A percentile compares a stretch with the other conserved stretches of the same genome.
phyloP scores from a whole-genome alignment of 2,797 vertebrate genomes.

The Ficedula albicollis region DNA sequence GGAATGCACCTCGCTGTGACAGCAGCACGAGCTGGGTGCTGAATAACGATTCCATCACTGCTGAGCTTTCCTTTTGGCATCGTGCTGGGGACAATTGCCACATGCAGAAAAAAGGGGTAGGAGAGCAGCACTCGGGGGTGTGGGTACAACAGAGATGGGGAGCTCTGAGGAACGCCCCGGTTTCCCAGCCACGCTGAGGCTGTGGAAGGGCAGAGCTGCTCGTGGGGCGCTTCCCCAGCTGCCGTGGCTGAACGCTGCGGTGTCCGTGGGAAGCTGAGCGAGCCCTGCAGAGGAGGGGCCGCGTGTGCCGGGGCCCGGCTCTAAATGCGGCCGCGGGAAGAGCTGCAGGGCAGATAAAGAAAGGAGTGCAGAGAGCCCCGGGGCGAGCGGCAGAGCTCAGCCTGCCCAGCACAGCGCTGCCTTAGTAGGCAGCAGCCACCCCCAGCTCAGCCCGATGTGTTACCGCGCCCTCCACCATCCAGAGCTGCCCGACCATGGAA shows the following conservation, averaged over 20 bases:
- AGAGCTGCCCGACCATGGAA: neutral
- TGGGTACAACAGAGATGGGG: fast-evolving
- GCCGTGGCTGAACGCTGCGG: neutral
- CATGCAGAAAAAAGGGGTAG: neutral
- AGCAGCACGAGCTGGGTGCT: neutral
- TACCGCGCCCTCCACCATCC: fast-evolving
- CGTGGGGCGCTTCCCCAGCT: fast-evolving
- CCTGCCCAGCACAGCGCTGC: neutral
- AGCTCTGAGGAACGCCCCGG: neutral
- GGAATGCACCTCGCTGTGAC: neutral
- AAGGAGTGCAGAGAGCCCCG: neutral
- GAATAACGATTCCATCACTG: neutral
- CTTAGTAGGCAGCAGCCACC: slow-evolving; percentile 11
- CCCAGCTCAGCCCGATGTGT: neutral
- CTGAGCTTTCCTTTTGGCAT: neutral
- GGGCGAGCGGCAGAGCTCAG: neutral
- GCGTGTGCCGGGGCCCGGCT: too few species aligned
- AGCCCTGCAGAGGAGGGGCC: fast-evolving
- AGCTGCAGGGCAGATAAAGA: neutral
- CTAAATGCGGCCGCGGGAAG: neutral
- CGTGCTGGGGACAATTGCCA: neutral
- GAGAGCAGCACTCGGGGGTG: neutral
- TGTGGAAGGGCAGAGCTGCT: neutral
- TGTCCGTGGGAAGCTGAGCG: fast-evolving
- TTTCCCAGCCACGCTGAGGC: too few species aligned